phyloP scores from a whole-genome alignment of 2,797 vertebrate genomes.

The Sebastes diaconus region DNA sequence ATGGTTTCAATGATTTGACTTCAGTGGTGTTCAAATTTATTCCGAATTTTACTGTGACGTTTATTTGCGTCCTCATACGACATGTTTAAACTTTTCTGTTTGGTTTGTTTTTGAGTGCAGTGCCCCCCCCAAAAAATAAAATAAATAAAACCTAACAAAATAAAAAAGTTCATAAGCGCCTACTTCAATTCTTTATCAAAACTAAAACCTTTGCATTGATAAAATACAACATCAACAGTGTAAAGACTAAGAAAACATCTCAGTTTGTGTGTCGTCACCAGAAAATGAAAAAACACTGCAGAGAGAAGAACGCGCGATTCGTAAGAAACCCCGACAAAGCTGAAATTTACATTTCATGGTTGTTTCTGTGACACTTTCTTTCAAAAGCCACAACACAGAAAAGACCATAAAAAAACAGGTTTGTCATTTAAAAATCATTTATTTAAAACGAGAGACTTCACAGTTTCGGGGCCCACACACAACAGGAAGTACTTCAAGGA shows the following conservation, averaged over 20 bases:
- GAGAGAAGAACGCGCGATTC: neutral
- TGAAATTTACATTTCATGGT: slow-evolving; percentile 13
- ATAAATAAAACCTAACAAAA: neutral
- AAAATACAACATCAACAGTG: slow-evolving; percentile 2
- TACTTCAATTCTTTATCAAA: neutral
- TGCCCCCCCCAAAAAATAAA: neutral
- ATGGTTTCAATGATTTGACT: neutral
- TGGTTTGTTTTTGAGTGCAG: neutral
- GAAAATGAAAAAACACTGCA: slow-evolving; percentile 8
- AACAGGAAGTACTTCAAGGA: slow-evolving; percentile 15
- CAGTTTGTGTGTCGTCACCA: neutral
- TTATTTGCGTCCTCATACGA: neutral
- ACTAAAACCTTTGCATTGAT: neutral
- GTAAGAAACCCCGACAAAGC: slow-evolving; percentile 8
- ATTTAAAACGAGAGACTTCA: slow-evolving; percentile 22
- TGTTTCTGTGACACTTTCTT: slow-evolving; percentile 26
- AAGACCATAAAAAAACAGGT: slow-evolving; percentile 22
- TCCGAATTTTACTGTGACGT: neutral
- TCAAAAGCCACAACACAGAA: slow-evolving; percentile 38
- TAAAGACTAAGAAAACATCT: slow-evolving; percentile 3
- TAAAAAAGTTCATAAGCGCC: slow-evolving; percentile 2
- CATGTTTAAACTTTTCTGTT: neutral
- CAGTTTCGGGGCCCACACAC: slow-evolving; percentile 32
- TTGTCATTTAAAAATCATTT: neutral
- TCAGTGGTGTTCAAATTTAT: neutral